These are phyloP conservation scores for Merops nubicus DNA, from an alignment of 2,113 vertebrate species.

Conservation along the genomic window DNA sequence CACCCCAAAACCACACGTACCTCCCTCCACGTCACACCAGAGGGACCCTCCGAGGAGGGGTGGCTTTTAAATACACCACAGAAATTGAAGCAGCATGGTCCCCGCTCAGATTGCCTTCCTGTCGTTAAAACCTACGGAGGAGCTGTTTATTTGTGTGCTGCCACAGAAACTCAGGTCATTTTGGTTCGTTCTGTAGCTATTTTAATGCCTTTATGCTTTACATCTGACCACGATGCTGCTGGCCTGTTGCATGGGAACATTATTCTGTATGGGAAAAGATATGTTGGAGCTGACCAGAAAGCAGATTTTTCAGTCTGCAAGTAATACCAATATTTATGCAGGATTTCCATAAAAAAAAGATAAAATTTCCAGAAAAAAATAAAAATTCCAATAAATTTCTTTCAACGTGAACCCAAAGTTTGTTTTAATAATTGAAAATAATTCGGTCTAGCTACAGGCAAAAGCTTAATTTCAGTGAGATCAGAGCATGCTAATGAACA, in stretches of 20 bases:
- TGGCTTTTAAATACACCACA: slow-evolving; percentile 6
- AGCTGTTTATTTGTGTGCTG: slow-evolving; percentile 28
- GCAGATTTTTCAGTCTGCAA: not conserved
- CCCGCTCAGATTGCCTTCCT: slow-evolving; percentile 1
- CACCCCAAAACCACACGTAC: rapidly evolving
- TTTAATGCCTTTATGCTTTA: not conserved
- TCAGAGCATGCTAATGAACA: not conserved
- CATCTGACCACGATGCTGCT: not conserved
- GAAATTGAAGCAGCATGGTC: slow-evolving; percentile 41
- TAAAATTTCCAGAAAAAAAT: not conserved
- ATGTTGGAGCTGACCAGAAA: not conserved
- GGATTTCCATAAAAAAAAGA: not conserved
- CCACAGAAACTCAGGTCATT: slow-evolving; percentile 34
- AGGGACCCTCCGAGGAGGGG: not conserved
- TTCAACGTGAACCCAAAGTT: not conserved
- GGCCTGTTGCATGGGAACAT: not conserved
- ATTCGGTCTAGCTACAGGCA: not conserved
- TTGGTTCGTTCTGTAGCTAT: slow-evolving; percentile 5
- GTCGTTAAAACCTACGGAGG: not conserved
- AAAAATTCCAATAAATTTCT: not conserved
- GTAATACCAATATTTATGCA: not conserved
- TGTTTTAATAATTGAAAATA: not conserved
- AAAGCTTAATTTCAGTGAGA: not conserved
- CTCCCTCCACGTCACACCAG: not conserved
- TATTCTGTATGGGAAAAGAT: not conserved